Evolutionary conservation across 2,797 vertebrate genomes (phyloP).

Genomic region (Epinephelus coioides): DNA sequence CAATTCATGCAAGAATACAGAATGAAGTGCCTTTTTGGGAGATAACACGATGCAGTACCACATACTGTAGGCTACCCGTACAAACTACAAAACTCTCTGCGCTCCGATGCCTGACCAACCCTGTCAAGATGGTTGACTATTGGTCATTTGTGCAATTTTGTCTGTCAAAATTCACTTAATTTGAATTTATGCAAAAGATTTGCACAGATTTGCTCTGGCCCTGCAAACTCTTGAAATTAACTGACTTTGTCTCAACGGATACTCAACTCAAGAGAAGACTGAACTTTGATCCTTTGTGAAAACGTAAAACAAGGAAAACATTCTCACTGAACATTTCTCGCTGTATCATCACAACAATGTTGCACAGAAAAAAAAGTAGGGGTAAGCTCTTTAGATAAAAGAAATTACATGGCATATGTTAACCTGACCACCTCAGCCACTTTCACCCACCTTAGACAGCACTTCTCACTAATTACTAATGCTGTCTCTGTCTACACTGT

Average conservation of each 20-base stretch:
- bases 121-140: no score
- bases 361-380: neutral
- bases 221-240: neutral
- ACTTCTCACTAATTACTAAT: slow-evolving; percentile 38
- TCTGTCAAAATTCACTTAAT: neutral
- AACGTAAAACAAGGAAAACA: neutral
- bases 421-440: slow-evolving; percentile 43
- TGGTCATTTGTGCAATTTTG: neutral
- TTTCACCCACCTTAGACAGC: slow-evolving; percentile 43
- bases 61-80: no score
- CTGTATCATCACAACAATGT: slow-evolving; percentile 19
- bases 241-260: neutral
- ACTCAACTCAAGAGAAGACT: neutral
- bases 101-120: no score
- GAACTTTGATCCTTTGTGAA: neutral
- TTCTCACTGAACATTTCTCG: neutral
- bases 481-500: slow-evolving; percentile 4
- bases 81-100: no score
- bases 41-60: no score
- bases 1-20: neutral
- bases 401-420: slow-evolving; percentile 6
- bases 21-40: neutral
- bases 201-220: neutral
- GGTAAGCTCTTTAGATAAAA: slow-evolving; percentile 19
- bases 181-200: neutral